These are phyloP conservation scores for Subacronicta megacephala DNA, from an alignment of 2,888 invertebrate species.

Conservation along the genomic window DNA sequence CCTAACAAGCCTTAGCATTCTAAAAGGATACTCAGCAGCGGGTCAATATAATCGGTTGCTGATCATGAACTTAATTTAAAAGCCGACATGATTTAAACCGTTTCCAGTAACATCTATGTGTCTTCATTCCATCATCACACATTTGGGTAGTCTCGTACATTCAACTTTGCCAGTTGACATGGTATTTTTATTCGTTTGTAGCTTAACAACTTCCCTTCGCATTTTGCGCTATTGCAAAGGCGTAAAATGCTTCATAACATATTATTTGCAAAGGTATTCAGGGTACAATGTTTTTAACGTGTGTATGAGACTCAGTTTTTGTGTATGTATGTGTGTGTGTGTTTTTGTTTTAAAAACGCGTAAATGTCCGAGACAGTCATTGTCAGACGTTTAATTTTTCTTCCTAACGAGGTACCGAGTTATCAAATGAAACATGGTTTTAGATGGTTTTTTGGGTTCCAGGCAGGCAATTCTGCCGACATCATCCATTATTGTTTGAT, in stretches of 20 bases:
- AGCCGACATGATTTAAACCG: neutral
- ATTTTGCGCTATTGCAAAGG: slow-evolving; percentile 15
- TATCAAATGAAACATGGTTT: too few species aligned
- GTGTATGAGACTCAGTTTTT: slow-evolving; percentile 5
- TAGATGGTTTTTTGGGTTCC: too few species aligned
- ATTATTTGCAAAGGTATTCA: slow-evolving; percentile 29
- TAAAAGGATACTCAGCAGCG: too few species aligned
- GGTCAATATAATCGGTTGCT: too few species aligned
- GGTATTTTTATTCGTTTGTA: slow-evolving; percentile 67
- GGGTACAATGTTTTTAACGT: slow-evolving; percentile 19
- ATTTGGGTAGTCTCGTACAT: slow-evolving; percentile 60
- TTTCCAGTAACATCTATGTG: slow-evolving; percentile 12
- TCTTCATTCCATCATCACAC: slow-evolving; percentile 44
- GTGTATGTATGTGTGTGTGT: neutral
- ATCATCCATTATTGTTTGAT: too few species aligned
- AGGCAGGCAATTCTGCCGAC: too few species aligned
- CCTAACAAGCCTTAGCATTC: too few species aligned
- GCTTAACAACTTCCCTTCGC: slow-evolving; percentile 66
- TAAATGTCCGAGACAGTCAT: too few species aligned
- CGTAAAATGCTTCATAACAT: slow-evolving; percentile 30
- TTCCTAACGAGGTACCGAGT: too few species aligned
- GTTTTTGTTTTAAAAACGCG: too few species aligned
- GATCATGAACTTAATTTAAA: too few species aligned
- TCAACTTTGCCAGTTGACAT: slow-evolving; percentile 65
- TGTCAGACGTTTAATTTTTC: too few species aligned